Percentiles rank a stretch among this genome's conserved stretches.
Evolutionary conservation across 2,113 vertebrate species (phyloP).

Genomic region (Bagarius yarrelli): DNA sequence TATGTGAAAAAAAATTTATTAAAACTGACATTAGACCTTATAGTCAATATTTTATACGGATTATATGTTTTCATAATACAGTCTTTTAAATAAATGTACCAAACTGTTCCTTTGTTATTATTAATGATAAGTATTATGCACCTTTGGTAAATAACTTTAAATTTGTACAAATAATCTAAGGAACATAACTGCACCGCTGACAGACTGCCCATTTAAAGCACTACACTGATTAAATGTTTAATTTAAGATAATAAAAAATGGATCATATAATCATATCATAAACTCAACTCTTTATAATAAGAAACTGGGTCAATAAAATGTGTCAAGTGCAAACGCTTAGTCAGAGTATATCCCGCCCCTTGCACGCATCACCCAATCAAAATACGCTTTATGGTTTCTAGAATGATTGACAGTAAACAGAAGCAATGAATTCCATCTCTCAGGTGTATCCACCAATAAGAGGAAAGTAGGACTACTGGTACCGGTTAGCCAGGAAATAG

Average conservation of each 20-base stretch:
- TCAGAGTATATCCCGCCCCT: neutral
- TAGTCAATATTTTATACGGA: too few relatives aligned
- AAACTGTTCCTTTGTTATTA: too few relatives aligned
- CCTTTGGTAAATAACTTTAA: neutral
- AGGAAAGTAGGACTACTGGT: neutral
- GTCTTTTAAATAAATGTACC: too few relatives aligned
- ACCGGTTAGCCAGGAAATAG: slow-evolving; percentile 8
- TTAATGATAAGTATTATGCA: too few relatives aligned
- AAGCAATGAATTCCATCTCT: slow-evolving; percentile 25
- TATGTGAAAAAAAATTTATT: too few relatives aligned
- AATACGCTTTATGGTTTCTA: neutral
- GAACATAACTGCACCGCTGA: neutral
- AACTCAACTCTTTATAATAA: neutral
- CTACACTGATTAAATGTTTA: neutral
- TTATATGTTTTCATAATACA: too few relatives aligned
- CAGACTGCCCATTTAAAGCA: neutral
- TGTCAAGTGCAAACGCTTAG: neutral
- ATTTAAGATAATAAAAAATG: neutral
- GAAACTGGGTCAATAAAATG: neutral
- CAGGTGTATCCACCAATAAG: slow-evolving; percentile 41
- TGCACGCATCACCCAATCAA: slow-evolving; percentile 28
- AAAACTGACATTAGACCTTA: too few relatives aligned
- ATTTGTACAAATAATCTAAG: neutral
- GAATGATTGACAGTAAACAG: slow-evolving; percentile 34
- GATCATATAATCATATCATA: neutral